Conservation (phyloP, 1,140 invertebrate genomes). For the Caerostris darwini region DNA sequence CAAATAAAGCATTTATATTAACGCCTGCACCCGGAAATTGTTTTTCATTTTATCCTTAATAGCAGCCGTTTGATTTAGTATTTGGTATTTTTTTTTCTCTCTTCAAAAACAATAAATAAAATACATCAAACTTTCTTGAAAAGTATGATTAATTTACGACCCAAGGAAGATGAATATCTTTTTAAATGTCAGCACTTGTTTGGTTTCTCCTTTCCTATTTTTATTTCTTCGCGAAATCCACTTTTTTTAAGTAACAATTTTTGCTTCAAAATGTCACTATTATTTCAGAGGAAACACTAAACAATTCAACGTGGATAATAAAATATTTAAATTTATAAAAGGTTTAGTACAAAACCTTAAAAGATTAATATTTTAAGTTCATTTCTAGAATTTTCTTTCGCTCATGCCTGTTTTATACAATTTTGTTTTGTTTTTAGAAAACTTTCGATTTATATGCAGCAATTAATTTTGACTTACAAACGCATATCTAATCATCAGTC, state of each 20-base stretch:
- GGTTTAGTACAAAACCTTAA: too few species aligned
- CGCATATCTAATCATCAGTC: too few species aligned
- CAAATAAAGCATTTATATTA: neutral
- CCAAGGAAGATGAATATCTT: neutral
- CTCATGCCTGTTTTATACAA: too few species aligned
- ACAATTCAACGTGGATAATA: too few species aligned
- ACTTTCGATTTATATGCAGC: too few species aligned
- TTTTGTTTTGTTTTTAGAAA: too few species aligned
- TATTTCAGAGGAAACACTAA: too few species aligned
- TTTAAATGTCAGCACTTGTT: constrained; percentile 5
- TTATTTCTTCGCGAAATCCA: neutral
- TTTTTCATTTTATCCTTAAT: neutral
- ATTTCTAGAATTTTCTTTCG: too few species aligned
- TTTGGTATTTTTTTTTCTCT: neutral
- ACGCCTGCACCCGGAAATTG: neutral
- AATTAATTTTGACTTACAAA: too few species aligned
- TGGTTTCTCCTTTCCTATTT: neutral
- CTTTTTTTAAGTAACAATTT: neutral
- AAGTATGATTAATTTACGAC: constrained; percentile 1
- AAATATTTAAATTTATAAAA: too few species aligned
- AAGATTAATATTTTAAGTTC: too few species aligned
- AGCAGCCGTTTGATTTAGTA: neutral
- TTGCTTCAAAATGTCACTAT: neutral
- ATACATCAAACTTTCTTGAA: neutral
- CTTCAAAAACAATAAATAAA: neutral